These are phyloP conservation scores for Drosophila pseudotalamancana DNA, from an alignment of 2,888 invertebrate genomes.

Conservation along the genomic window DNA sequence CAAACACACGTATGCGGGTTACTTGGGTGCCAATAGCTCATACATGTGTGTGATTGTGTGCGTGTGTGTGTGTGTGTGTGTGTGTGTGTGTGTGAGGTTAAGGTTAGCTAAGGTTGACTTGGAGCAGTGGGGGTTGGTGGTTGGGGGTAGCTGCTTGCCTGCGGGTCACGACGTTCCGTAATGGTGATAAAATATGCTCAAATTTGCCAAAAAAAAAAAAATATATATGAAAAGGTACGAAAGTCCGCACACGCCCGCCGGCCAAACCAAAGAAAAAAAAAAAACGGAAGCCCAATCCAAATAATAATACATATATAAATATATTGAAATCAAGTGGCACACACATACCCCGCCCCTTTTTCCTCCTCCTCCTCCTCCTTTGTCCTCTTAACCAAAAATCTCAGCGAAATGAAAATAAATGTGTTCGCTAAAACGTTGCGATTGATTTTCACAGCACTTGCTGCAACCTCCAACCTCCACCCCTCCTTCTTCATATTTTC, in stretches of 20 bases:
- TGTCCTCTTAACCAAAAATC: no score
- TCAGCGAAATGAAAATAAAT: constrained; percentile 82
- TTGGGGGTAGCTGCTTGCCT: constrained; percentile 34
- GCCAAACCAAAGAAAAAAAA: no score
- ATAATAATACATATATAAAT: constrained; percentile 49
- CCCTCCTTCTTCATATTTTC: not conserved
- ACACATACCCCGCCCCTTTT: not conserved
- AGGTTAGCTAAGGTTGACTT: not conserved
- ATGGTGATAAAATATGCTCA: constrained; percentile 82
- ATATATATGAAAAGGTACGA: constrained; percentile 77
- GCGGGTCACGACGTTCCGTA: constrained; percentile 70
- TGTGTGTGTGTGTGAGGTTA: constrained; percentile 5
- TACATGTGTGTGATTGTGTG: no score
- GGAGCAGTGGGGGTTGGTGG: not conserved
- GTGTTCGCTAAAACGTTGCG: constrained; percentile 81
- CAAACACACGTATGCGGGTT: constrained; percentile 51
- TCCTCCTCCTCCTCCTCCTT: not conserved
- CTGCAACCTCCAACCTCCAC: not conserved
- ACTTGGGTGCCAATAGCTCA: constrained; percentile 61
- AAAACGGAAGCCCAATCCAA: constrained; percentile 57
- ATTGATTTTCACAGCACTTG: constrained; percentile 80
- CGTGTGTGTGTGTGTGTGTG: constrained; percentile 4
- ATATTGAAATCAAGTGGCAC: constrained; percentile 67
- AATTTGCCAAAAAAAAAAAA: constrained; percentile 79
- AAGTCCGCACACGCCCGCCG: constrained; percentile 54